These are phyloP conservation scores for Vanessa tameamea DNA, from an alignment of 1,140 invertebrate species.

Conservation along the genomic window DNA sequence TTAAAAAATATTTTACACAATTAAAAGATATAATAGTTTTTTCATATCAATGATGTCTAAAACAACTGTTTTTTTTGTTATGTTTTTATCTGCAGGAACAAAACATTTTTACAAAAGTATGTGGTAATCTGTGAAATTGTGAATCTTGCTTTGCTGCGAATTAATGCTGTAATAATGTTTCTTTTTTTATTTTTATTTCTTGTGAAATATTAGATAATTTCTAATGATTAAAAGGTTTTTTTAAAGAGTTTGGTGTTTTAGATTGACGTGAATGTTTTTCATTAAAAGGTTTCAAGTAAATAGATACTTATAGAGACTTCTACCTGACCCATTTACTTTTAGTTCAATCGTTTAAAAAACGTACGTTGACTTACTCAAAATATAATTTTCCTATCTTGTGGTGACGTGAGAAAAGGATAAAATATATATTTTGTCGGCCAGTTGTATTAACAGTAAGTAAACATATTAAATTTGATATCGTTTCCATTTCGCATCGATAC, in stretches of 20 bases:
- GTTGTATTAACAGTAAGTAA: conserved; percentile 26
- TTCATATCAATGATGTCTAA: no score
- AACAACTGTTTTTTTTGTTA: neutral
- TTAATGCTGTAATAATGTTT: conserved; percentile 38
- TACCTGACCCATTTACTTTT: conserved; percentile 23
- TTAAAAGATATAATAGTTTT: no score
- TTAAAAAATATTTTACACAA: no score
- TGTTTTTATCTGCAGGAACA: neutral
- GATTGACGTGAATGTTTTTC: conserved; percentile 14
- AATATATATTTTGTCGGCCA: conserved; percentile 1
- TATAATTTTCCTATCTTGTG: conserved; percentile 2
- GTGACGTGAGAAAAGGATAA: neutral
- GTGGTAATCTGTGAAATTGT: conserved; percentile 11
- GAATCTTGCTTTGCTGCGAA: conserved; percentile 31
- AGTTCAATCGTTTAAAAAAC: conserved; percentile 30
- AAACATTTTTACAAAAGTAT: neutral
- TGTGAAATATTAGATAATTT: conserved; percentile 31
- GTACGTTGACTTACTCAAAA: conserved; percentile 23
- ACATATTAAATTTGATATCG: neutral
- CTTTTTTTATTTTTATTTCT: conserved; percentile 39
- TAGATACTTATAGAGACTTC: conserved; percentile 8
- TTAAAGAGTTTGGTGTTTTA: conserved; percentile 19
- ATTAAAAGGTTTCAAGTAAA: conserved; percentile 10
- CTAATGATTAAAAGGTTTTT: neutral
- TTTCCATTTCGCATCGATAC: conserved; percentile 24